phyloP scores from a whole-genome alignment of 2,797 vertebrate species.

The Ibycter americanus region DNA sequence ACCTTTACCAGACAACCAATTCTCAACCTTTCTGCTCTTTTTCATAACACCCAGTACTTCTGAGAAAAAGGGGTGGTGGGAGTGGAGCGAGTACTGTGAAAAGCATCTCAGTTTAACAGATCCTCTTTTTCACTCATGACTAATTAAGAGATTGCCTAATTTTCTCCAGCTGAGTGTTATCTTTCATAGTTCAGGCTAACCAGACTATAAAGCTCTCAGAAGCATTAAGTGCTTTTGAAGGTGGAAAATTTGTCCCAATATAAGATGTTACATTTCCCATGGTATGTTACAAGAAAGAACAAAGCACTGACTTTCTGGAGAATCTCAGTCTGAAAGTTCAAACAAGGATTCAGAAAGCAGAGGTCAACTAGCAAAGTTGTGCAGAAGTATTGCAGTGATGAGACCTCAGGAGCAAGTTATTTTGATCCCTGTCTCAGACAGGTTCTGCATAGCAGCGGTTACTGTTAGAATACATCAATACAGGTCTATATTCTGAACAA shows the following conservation, averaged over 20 bases:
- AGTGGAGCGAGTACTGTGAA: too few species aligned
- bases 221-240: neutral
- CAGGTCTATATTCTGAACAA: neutral
- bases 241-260: neutral
- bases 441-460: neutral
- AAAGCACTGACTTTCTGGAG: neutral
- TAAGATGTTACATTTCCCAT: neutral
- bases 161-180: neutral
- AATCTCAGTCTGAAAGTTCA: neutral
- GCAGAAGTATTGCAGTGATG: neutral
- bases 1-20: neutral
- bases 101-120: too few species aligned
- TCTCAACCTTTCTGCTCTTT: neutral
- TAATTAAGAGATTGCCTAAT: neutral
- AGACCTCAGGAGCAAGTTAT: neutral
- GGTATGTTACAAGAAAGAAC: neutral
- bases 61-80: neutral
- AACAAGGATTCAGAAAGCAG: neutral
- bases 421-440: neutral
- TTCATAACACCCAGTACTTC: neutral
- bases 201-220: neutral
- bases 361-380: neutral
- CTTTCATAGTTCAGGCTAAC: neutral
- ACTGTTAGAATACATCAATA: neutral
- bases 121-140: neutral